Percentiles rank a stretch among this genome's conserved stretches.
Conservation (phyloP, 2,113 vertebrate genomes). For the Proteles cristata region DNA sequence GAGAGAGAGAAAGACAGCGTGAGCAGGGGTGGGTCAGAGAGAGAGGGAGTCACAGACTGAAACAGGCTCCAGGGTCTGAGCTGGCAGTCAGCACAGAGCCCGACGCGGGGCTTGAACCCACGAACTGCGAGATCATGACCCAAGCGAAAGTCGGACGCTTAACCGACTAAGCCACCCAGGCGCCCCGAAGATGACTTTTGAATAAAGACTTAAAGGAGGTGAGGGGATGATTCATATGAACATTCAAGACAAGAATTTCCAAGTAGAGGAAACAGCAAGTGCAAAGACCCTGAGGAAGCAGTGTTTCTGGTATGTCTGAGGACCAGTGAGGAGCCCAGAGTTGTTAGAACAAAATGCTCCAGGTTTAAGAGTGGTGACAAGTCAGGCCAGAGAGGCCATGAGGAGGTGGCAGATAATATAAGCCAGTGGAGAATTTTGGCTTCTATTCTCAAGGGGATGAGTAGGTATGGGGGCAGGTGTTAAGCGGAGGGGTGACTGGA, state of each 20-base stretch:
- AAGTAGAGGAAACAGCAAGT: background rate
- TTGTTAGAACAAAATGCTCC: background rate
- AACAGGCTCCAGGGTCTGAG: too few species aligned
- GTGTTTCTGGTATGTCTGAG: background rate
- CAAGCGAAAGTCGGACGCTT: too few species aligned
- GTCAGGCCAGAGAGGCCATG: background rate
- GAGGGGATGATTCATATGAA: background rate
- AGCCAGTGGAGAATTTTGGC: background rate
- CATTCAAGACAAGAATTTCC: background rate
- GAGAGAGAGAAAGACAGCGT: too few species aligned
- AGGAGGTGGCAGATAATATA: background rate
- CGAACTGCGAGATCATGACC: too few species aligned
- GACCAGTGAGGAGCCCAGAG: background rate
- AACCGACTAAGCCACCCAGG: too few species aligned
- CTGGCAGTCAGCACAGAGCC: too few species aligned
- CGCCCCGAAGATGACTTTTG: slow-evolving; percentile 49
- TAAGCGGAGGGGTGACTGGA: background rate
- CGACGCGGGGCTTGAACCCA: too few species aligned
- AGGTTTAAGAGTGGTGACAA: background rate
- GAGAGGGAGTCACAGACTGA: too few species aligned
- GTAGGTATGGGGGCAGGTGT: too few species aligned
- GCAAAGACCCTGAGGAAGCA: background rate
- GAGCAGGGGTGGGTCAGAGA: too few species aligned
- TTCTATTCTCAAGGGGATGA: background rate
- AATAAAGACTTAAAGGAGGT: slow-evolving; percentile 1